Percentiles rank a stretch among this genome's conserved stretches.
These are phyloP conservation scores for Microctonus aethiopoides DNA, from an alignment of 2,888 invertebrate genomes.

Conservation along the genomic window DNA sequence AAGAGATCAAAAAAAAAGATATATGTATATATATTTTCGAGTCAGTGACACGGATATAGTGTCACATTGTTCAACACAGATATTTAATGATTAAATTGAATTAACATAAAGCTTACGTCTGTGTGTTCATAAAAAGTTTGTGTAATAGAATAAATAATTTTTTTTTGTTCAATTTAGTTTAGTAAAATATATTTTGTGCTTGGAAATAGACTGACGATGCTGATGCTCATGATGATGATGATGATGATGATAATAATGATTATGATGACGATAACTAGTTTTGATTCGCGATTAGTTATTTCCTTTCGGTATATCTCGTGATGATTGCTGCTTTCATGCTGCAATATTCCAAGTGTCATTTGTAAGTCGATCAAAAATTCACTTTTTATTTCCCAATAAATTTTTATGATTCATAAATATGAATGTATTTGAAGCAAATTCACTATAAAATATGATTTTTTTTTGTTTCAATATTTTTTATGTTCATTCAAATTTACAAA, in stretches of 20 bases:
- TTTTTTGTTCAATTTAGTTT: too few relatives aligned
- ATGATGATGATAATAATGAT: too few relatives aligned
- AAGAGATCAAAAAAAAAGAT: neutral
- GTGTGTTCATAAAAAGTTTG: too few relatives aligned
- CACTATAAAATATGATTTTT: too few relatives aligned
- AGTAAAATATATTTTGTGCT: too few relatives aligned
- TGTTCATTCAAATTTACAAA: neutral
- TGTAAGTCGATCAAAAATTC: neutral
- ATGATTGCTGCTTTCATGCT: conserved; percentile 18
- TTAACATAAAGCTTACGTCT: too few relatives aligned
- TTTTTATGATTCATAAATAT: neutral
- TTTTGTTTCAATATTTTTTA: neutral
- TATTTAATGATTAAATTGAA: too few relatives aligned
- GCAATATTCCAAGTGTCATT: conserved; percentile 21
- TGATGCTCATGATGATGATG: too few relatives aligned
- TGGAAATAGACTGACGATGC: too few relatives aligned
- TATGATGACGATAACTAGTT: neutral
- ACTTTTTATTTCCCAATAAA: neutral
- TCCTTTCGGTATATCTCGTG: conserved; percentile 7
- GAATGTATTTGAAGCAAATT: neutral
- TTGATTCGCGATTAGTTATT: neutral
- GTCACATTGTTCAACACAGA: conserved; percentile 45
- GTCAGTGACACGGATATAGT: conserved; percentile 56
- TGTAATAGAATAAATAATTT: too few relatives aligned
- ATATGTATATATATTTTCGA: conserved; percentile 29